Evolutionary conservation across 2,113 vertebrate genomes (phyloP).

Genomic region (Ictidomys tridecemlineatus): DNA sequence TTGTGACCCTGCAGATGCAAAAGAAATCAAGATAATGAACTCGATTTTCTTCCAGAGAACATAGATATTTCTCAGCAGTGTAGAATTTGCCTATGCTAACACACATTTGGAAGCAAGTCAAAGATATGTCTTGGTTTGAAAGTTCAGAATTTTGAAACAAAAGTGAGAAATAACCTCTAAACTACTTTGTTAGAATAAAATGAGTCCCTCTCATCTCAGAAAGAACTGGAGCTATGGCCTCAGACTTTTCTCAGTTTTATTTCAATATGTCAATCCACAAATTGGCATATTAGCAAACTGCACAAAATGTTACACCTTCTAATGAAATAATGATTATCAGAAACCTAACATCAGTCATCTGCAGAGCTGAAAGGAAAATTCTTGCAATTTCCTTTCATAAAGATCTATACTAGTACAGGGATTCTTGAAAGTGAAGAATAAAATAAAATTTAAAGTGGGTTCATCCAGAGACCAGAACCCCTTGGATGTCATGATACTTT

Average conservation of each 20-base stretch:
- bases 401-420: background rate
- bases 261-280: background rate
- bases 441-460: constrained; percentile 53
- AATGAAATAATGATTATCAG: background rate
- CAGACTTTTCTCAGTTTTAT: background rate
- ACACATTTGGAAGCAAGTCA: background rate
- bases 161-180: background rate
- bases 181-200: background rate
- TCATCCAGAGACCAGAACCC: constrained; percentile 25
- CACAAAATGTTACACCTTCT: background rate
- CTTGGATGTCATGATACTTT: background rate
- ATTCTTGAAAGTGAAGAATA: constrained; percentile 59
- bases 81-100: background rate
- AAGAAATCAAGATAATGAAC: background rate
- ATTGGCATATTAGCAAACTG: background rate
- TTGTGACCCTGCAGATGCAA: background rate
- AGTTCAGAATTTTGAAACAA: background rate
- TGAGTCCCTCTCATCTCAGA: background rate
- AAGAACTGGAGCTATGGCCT: background rate
- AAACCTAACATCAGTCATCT: background rate
- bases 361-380: background rate
- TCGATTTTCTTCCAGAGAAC: background rate
- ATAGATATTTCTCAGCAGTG: background rate
- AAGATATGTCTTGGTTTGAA: background rate
- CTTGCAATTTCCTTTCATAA: background rate